Conservation (phyloP, 2,797 vertebrate genomes). For the Galagoides demidoff region DNA sequence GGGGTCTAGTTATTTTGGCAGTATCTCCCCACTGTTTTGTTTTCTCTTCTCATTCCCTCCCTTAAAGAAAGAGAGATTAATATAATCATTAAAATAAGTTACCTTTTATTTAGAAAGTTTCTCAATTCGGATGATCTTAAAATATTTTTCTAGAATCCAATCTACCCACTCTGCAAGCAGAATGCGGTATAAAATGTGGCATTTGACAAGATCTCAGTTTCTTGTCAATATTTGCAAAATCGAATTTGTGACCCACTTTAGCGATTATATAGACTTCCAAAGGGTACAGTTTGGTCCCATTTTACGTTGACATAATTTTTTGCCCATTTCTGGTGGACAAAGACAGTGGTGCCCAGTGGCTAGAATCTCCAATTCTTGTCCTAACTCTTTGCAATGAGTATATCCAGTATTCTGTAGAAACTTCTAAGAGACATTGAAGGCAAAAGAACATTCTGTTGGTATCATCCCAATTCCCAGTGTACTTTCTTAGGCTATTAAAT, state of each 20-base stretch:
- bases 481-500: neutral
- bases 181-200: neutral
- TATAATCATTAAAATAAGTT: neutral
- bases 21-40: neutral
- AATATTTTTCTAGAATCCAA: slow-evolving; percentile 30
- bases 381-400: neutral
- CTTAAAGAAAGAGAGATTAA: neutral
- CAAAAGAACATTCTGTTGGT: neutral
- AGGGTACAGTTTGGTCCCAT: neutral
- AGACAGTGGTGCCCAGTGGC: neutral
- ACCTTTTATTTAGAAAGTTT: neutral
- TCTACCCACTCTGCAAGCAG: neutral
- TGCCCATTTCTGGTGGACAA: neutral
- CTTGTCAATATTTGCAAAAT: neutral
- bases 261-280: neutral
- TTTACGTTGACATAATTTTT: neutral
- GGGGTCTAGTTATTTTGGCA: fast-evolving
- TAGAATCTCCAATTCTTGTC: neutral
- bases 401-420: neutral
- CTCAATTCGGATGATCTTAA: neutral
- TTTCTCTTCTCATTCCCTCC: neutral
- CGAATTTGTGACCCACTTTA: neutral
- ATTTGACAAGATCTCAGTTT: neutral
- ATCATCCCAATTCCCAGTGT: neutral
- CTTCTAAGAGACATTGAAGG: neutral